phyloP scores from a whole-genome alignment of 2,888 invertebrate species.

The Fissipunctia ypsillon region DNA sequence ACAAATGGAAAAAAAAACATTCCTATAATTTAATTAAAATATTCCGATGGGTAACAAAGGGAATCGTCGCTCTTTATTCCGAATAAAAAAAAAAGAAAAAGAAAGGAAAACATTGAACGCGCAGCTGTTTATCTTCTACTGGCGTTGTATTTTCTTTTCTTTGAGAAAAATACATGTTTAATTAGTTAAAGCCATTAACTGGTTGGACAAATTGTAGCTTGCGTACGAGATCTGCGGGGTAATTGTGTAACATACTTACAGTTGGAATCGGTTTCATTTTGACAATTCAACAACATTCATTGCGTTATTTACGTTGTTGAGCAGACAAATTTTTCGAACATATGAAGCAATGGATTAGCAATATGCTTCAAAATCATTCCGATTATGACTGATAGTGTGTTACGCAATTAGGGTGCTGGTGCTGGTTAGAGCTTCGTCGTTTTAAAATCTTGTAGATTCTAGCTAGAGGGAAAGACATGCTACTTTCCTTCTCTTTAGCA shows the following conservation, averaged over 20 bases:
- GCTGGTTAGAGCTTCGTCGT: not conserved
- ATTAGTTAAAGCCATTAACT: conserved; percentile 12
- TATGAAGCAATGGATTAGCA: too few species aligned
- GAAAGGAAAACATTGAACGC: conserved; percentile 17
- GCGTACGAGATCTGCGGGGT: not conserved
- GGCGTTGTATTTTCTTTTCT: conserved; percentile 19
- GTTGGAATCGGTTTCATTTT: too few species aligned
- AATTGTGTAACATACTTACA: too few species aligned
- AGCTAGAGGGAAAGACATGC: not conserved
- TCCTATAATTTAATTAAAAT: conserved; percentile 56
- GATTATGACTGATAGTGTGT: too few species aligned
- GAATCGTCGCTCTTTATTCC: conserved; percentile 38
- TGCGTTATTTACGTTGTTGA: too few species aligned
- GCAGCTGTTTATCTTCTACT: conserved; percentile 41
- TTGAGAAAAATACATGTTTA: conserved; percentile 23
- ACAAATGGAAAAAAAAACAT: conserved; percentile 31
- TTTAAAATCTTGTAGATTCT: not conserved
- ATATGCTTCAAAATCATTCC: too few species aligned
- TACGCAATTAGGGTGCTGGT: too few species aligned
- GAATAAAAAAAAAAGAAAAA: conserved; percentile 33
- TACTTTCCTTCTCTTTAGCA: not conserved
- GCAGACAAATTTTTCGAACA: too few species aligned
- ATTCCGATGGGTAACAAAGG: conserved; percentile 47
- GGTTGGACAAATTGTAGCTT: conserved; percentile 3
- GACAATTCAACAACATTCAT: too few species aligned